Conservation (phyloP, 2,113 vertebrate species). For the Tachuris rubrigastra region DNA sequence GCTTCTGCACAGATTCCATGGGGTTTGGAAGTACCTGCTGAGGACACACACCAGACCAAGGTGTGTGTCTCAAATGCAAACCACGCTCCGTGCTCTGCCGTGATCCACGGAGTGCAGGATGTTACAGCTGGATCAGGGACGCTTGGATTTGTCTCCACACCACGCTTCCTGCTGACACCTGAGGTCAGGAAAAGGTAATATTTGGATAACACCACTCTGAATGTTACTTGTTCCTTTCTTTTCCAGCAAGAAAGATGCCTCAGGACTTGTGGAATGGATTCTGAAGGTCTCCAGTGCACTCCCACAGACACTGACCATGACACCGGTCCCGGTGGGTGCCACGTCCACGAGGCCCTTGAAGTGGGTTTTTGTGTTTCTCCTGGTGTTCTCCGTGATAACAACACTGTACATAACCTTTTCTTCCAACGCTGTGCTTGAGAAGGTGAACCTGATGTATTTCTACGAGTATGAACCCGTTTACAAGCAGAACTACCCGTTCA, state of each 20-base stretch:
- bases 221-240: background rate
- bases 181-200: background rate
- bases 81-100: background rate
- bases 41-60: too few relatives aligned
- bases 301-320: background rate
- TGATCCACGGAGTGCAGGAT: fast-evolving
- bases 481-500: constrained; percentile 56
- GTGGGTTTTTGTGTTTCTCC: constrained; percentile 47
- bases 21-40: background rate
- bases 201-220: background rate
- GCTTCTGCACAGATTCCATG: fast-evolving
- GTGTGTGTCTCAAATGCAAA: background rate
- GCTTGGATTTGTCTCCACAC: background rate
- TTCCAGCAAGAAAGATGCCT: background rate
- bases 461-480: constrained; percentile 61
- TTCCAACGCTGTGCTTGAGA: background rate
- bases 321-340: background rate
- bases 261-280: background rate
- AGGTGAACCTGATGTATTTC: constrained; percentile 59
- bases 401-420: constrained; percentile 45
- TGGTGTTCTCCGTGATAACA: background rate
- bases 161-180: background rate
- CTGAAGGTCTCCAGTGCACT: background rate
- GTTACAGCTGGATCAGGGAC: fast-evolving
- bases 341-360: background rate